phyloP scores from a whole-genome alignment of 2,113 vertebrate species.

The Condylura cristata region DNA sequence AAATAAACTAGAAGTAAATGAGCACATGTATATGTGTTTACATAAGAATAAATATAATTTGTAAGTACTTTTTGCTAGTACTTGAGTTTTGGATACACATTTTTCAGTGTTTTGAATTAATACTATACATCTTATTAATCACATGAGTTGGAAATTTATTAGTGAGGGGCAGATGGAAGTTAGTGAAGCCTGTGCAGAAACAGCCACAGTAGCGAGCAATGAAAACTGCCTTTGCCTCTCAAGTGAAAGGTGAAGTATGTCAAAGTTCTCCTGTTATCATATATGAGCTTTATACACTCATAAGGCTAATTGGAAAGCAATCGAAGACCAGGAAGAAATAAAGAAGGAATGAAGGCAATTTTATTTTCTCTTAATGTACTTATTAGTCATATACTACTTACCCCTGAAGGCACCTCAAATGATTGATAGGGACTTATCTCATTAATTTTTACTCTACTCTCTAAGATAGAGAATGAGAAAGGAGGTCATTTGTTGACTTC shows the following conservation, averaged over 20 bases:
- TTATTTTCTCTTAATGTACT: slow-evolving; percentile 35
- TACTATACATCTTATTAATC: neutral
- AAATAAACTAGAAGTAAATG: slow-evolving; percentile 34
- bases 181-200: neutral
- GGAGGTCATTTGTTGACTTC: neutral
- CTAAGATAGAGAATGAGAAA: neutral
- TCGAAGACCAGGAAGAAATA: slow-evolving; percentile 46
- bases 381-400: slow-evolving; percentile 39
- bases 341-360: slow-evolving; percentile 14
- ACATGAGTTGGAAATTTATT: neutral
- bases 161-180: neutral
- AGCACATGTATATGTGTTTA: slow-evolving; percentile 12
- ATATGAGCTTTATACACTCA: neutral
- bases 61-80: too few relatives aligned
- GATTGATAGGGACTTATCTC: slow-evolving; percentile 12
- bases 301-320: slow-evolving; percentile 45
- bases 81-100: neutral
- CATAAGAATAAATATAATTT: neutral
- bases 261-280: slow-evolving; percentile 80
- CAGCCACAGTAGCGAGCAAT: neutral
- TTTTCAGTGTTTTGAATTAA: neutral
- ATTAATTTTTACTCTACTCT: neutral
- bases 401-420: neutral
- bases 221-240: slow-evolving; percentile 52
- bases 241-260: slow-evolving; percentile 63